These are phyloP conservation scores for Phyllotreta striolata DNA, from an alignment of 2,888 invertebrate species.

Conservation along the genomic window DNA sequence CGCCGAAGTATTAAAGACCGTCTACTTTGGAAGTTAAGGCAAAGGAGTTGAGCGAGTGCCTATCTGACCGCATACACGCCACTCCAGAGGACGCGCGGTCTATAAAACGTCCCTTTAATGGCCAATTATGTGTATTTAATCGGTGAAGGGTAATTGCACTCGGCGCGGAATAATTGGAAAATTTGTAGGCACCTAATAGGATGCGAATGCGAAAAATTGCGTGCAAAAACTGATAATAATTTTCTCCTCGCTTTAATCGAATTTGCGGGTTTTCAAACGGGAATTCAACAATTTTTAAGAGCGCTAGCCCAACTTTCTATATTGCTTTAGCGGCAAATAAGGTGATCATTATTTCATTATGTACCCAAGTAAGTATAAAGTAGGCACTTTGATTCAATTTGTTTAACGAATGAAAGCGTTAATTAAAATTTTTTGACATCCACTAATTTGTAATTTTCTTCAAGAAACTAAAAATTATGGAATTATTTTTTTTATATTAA, in stretches of 20 bases:
- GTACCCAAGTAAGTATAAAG: no score
- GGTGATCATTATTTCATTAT: no score
- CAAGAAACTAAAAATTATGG: not conserved
- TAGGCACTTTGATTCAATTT: no score
- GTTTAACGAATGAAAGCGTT: no score
- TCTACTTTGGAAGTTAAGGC: conserved; percentile 56
- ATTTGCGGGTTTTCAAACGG: no score
- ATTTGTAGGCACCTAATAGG: not conserved
- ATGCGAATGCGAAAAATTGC: no score
- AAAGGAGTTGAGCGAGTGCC: conserved; percentile 49
- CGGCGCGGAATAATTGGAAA: not conserved
- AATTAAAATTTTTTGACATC: conserved; percentile 1
- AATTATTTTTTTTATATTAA: not conserved
- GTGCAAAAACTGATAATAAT: no score
- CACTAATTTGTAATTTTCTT: not conserved
- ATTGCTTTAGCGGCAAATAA: no score
- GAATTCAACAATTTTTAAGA: no score
- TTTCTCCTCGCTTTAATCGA: no score
- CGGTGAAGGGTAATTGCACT: conserved; percentile 31
- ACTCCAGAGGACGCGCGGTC: conserved; percentile 49
- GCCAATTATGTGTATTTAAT: conserved; percentile 54
- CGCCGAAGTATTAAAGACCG: conserved; percentile 56
- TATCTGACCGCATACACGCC: conserved; percentile 58
- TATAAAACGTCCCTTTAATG: conserved; percentile 56
- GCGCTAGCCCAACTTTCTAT: no score